phyloP scores from a whole-genome alignment of 1,140 invertebrate species.

The Latrodectus geometricus region DNA sequence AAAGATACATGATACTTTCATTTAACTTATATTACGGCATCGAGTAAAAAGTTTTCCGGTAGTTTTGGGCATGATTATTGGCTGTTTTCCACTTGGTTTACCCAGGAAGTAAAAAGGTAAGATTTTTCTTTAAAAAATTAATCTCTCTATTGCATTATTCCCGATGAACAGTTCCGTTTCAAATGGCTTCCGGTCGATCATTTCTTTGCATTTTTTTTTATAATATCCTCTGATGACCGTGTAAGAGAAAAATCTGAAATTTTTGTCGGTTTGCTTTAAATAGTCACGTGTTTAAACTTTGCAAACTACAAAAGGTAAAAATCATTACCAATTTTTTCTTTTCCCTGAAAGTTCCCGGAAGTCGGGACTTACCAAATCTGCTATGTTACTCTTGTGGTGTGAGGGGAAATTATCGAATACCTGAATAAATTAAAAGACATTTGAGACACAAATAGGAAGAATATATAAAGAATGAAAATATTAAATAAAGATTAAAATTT shows the following conservation, averaged over 20 bases:
- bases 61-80: slow-evolving; percentile 36
- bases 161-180: slow-evolving; percentile 18
- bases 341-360: too few relatives aligned
- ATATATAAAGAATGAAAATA: too few relatives aligned
- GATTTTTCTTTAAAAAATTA: slow-evolving; percentile 24
- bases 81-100: slow-evolving; percentile 41
- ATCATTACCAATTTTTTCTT: too few relatives aligned
- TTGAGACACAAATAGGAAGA: too few relatives aligned
- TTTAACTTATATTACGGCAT: not conserved
- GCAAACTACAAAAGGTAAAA: too few relatives aligned
- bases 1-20: too few relatives aligned
- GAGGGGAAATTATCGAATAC: too few relatives aligned
- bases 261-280: not conserved
- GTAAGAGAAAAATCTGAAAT: slow-evolving; percentile 6
- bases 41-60: not conserved
- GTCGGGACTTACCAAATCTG: too few relatives aligned
- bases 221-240: not conserved
- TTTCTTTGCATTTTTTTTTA: not conserved
- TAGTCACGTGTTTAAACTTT: too few relatives aligned
- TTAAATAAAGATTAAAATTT: too few relatives aligned
- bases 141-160: slow-evolving; percentile 19
- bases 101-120: slow-evolving; percentile 17
- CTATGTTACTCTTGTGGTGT: too few relatives aligned
- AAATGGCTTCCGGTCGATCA: slow-evolving; percentile 1
- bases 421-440: too few relatives aligned